These are phyloP conservation scores for Uloborus plumipes DNA, from an alignment of 2,888 invertebrate species.

Conservation along the genomic window DNA sequence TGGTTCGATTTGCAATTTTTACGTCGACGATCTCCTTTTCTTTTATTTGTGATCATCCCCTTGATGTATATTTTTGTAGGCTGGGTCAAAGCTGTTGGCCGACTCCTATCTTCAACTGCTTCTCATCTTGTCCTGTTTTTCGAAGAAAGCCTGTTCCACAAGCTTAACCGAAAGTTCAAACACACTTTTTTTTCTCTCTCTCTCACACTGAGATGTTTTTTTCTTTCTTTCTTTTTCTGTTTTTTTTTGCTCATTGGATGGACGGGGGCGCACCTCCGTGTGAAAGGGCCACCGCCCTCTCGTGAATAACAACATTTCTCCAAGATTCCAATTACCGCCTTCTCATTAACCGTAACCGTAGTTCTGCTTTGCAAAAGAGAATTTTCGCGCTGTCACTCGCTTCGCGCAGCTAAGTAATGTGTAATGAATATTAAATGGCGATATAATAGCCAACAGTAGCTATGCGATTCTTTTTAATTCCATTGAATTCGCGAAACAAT, in stretches of 20 bases:
- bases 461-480: no score
- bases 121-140: constrained; percentile 10
- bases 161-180: constrained; percentile 9
- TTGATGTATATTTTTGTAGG: neutral
- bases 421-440: no score
- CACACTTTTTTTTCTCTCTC: neutral
- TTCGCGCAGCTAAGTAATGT: no score
- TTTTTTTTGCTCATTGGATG: constrained; percentile 2
- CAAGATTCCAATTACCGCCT: constrained; percentile 31
- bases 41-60: no score
- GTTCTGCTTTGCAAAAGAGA: neutral
- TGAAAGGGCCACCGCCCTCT: constrained; percentile 53
- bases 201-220: no score
- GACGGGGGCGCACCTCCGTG: constrained; percentile 50
- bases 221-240: constrained; percentile 9
- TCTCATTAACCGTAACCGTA: constrained; percentile 31
- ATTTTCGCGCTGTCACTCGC: no score
- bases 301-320: constrained; percentile 36
- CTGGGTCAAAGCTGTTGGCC: constrained; percentile 28
- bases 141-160: constrained; percentile 28
- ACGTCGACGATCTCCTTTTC: neutral
- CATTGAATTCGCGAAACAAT: no score
- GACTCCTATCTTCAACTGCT: neutral
- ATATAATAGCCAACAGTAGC: no score
- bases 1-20: no score